Evolutionary conservation across 2,797 vertebrate genomes (phyloP).

Genomic region (Gobio occitaniae): DNA sequence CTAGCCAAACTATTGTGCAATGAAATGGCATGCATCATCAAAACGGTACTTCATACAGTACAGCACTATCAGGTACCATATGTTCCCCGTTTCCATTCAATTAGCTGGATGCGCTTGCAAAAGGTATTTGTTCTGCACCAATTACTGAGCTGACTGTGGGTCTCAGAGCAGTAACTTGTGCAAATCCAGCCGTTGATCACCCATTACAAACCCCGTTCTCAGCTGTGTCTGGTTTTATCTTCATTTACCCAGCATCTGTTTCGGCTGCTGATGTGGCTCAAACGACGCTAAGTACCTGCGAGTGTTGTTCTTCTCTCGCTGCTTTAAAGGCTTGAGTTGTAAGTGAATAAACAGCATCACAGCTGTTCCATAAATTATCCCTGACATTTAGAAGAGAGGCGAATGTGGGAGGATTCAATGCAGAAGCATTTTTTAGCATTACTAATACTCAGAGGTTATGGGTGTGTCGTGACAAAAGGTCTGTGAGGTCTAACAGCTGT

Average conservation of each 20-base stretch:
- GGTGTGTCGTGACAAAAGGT: background rate
- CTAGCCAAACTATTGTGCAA: conserved; percentile 19
- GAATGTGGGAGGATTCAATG: conserved; percentile 18
- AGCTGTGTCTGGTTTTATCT: conserved; percentile 17
- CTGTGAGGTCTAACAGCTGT: background rate
- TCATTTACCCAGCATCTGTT: conserved; percentile 37
- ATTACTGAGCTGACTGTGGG: conserved; percentile 27
- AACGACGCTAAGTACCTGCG: background rate
- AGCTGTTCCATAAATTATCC: conserved; percentile 11
- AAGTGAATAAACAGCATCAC: conserved; percentile 14
- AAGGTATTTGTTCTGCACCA: conserved; percentile 41
- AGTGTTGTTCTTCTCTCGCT: conserved; percentile 6
- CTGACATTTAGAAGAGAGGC: conserved; percentile 39
- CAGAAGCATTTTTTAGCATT: background rate
- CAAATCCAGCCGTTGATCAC: conserved; percentile 39
- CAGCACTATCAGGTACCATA: conserved; percentile 25
- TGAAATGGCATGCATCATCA: conserved; percentile 30
- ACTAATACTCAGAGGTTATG: background rate
- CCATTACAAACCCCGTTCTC: conserved; percentile 21
- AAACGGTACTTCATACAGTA: conserved; percentile 24
- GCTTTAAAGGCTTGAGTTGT: conserved; percentile 12
- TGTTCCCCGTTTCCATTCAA: conserved; percentile 44
- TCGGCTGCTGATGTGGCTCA: background rate
- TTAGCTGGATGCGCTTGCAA: conserved; percentile 28
- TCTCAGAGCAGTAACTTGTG: conserved; percentile 31